Conservation (phyloP, 2,888 invertebrate genomes). For the Thelaira solivaga region DNA sequence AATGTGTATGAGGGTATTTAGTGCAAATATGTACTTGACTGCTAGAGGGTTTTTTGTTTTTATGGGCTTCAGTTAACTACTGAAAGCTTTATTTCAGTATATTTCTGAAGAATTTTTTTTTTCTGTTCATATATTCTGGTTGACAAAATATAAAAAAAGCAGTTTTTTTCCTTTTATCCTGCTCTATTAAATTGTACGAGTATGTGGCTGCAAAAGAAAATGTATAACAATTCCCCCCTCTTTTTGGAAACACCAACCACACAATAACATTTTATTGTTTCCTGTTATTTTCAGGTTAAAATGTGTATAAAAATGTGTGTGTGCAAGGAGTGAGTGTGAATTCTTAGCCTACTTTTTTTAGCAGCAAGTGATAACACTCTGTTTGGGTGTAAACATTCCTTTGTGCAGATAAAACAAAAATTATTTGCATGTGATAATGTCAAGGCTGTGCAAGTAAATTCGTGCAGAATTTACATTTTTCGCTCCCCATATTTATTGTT, state of each 20-base stretch:
- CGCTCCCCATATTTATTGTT: no score
- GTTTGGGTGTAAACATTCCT: no score
- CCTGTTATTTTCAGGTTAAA: constrained; percentile 4
- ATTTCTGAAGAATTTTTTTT: neutral
- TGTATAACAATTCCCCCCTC: constrained; percentile 8
- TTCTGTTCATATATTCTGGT: no score
- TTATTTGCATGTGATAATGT: no score
- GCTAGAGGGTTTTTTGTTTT: constrained; percentile 11
- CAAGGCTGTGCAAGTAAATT: no score
- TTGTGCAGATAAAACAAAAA: no score
- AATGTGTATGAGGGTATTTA: neutral
- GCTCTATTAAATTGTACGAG: neutral
- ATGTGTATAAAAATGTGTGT: neutral
- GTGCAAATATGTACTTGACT: neutral
- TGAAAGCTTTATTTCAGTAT: constrained; percentile 42
- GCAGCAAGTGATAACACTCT: no score
- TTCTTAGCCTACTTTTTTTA: no score
- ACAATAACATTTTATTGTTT: constrained; percentile 46
- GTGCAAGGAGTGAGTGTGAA: no score
- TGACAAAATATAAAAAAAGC: neutral
- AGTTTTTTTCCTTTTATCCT: neutral
- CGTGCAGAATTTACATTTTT: no score
- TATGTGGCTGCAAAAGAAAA: no score
- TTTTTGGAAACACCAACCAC: constrained; percentile 30
- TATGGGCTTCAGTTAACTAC: constrained; percentile 28